phyloP scores from a whole-genome alignment of 2,797 vertebrate species.

The Pseudomugil tenellus region DNA sequence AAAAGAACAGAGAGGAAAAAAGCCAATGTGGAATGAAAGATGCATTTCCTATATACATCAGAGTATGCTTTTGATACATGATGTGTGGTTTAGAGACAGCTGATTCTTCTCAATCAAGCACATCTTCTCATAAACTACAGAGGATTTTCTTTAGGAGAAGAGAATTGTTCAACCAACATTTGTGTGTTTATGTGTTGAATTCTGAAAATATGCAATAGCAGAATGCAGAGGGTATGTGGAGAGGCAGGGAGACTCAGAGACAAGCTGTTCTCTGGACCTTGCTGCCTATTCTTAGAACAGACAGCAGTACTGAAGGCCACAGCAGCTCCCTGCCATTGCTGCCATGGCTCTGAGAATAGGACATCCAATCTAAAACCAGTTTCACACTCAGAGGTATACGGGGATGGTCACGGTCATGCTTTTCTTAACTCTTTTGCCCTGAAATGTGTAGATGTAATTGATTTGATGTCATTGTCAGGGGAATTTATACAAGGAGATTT shows the following conservation, averaged over 20 bases:
- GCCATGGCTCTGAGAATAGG: constrained; percentile 67
- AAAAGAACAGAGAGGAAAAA: constrained; percentile 16
- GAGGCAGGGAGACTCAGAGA: constrained; percentile 41
- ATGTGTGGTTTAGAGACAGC: constrained; percentile 24
- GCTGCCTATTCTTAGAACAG: constrained; percentile 76
- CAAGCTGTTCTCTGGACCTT: constrained; percentile 64
- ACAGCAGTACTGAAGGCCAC: constrained; percentile 69
- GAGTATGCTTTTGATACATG: constrained; percentile 8
- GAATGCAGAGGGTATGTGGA: constrained; percentile 18
- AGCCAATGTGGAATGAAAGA: constrained; percentile 33
- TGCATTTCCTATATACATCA: not conserved
- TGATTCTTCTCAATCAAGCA: constrained; percentile 22
- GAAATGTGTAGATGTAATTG: constrained; percentile 14
- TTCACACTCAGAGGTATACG: constrained; percentile 39
- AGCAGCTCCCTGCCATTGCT: constrained; percentile 63
- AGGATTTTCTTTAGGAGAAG: not conserved
- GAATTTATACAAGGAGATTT: not conserved
- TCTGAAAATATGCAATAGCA: constrained; percentile 23
- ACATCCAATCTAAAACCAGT: constrained; percentile 61
- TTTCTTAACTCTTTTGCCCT: constrained; percentile 16
- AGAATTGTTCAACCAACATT: constrained; percentile 3
- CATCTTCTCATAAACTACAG: constrained; percentile 6
- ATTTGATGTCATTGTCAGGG: not conserved
- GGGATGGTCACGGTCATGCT: constrained; percentile 21
- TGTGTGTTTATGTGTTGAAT: constrained; percentile 2